A percentile compares a stretch with the other conserved stretches of the same genome.
Evolutionary conservation across 2,797 vertebrate species (phyloP).

Genomic region (Sparus aurata): DNA sequence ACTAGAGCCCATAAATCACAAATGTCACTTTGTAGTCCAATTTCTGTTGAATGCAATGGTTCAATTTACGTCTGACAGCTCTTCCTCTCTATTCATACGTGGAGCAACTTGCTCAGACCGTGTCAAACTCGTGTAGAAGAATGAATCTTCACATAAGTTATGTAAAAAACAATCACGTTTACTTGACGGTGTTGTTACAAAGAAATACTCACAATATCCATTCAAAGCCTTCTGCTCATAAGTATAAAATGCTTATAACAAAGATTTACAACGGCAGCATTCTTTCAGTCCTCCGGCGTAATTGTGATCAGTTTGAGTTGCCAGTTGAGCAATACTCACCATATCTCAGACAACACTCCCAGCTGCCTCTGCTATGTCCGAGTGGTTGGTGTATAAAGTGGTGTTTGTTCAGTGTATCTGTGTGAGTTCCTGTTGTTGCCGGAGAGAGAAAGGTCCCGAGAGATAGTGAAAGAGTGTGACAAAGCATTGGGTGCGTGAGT

Average conservation of each 20-base stretch:
- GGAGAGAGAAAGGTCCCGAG: slow-evolving; percentile 28
- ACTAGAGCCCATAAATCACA: not conserved
- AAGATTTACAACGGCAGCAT: not conserved
- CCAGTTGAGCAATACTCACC: slow-evolving; percentile 64
- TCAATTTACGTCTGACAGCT: not conserved
- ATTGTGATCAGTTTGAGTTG: slow-evolving; percentile 1
- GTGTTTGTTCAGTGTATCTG: slow-evolving; percentile 56
- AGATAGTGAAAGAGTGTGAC: slow-evolving; percentile 28
- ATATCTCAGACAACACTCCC: slow-evolving; percentile 53
- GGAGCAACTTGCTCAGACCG: not conserved
- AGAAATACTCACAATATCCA: not conserved
- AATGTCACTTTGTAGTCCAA: not conserved
- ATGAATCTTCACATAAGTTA: not conserved
- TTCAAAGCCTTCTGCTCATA: not conserved
- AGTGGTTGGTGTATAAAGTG: not conserved
- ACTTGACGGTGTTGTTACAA: not conserved
- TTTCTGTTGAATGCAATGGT: not conserved
- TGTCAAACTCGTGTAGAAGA: not conserved
- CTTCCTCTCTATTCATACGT: slow-evolving; percentile 1
- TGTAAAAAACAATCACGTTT: too few relatives aligned
- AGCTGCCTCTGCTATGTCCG: slow-evolving; percentile 25
- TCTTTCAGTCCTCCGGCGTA: not conserved
- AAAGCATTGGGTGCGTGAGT: slow-evolving; percentile 31
- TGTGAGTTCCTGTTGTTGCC: slow-evolving; percentile 54
- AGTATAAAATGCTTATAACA: not conserved